These are phyloP conservation scores for Alca torda DNA, from an alignment of 2,797 vertebrate genomes.

Conservation along the genomic window DNA sequence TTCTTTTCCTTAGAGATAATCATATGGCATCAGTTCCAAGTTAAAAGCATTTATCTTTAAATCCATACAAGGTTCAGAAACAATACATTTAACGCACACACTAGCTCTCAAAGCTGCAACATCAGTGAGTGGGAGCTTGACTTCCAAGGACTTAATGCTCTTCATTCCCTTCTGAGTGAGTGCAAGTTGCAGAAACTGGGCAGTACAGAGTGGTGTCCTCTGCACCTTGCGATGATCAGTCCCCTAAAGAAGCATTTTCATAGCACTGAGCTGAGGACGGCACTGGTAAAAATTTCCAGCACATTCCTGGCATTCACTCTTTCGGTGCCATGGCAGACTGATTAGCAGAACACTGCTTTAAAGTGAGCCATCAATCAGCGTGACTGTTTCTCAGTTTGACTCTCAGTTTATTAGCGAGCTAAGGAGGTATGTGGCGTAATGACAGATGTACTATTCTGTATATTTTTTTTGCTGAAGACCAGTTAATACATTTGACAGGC, in stretches of 20 bases:
- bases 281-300: neutral
- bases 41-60: conserved; percentile 16
- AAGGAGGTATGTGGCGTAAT: neutral
- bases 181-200: neutral
- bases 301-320: conserved; percentile 33
- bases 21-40: neutral
- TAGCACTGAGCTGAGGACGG: neutral
- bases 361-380: conserved; percentile 48
- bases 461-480: neutral
- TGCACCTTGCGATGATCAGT: neutral
- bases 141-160: neutral
- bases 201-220: neutral
- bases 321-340: neutral
- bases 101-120: neutral
- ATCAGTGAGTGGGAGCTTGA: neutral
- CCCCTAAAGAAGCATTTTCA: neutral
- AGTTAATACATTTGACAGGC: neutral
- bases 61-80: conserved; percentile 19
- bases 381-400: neutral
- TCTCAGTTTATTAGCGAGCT: neutral
- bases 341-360: conserved; percentile 19
- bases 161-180: neutral
- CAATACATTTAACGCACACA: neutral
- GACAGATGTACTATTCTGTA: neutral
- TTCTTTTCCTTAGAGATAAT: neutral